Base-by-base conservation (phyloP, 2,888 invertebrate genomes). In the Ernsta delagoae region DNA sequence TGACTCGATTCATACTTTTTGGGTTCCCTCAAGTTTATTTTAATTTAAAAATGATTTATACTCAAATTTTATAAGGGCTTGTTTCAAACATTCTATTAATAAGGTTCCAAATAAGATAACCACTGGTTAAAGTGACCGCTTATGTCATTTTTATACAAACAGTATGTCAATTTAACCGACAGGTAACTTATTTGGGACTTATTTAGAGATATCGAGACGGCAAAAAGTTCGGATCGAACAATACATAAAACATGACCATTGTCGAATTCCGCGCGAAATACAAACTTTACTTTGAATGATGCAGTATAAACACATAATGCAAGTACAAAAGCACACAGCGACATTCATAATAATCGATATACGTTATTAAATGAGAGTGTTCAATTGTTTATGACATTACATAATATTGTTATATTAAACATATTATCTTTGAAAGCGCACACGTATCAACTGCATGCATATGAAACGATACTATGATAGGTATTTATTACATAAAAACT, bases 281-380 rank as follows among this genome's bases (percentile, higher is more conserved):
- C 66, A n/a, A 36, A 53, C 5, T 43, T 56, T 34, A 9, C n/a
- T 57, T 48, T 39, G 53, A 48, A 39, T 39, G 8, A 53, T 31
- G 31, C 31, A 31, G 36, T 66, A 68, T 5, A 68, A 57, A 57
- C 41, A 57, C 45, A 62, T 57, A 63, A 9, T 43, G 68, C 68
- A 41, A 48, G 57, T 68, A 68, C 61, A 62, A 45, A 61, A 54
- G 36, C 67, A 68, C 61, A 62, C 56, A 61, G 61, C 56, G 56
- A 53, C 62, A 56, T 59, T 2, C 31, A 31, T 31, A 61, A 54
- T 56, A 56, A 61, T 61, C 60, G 56, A 60, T 56, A 59, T 61
- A 67, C 48, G 45, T 45, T 61, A 61, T 34, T 31, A 43, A 60
- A 60, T 54, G 59, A 61, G 60, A 43, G 39, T 16, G 34, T 56